Conservation (phyloP, 2,797 vertebrate species). For the Peromyscus melanophrys region DNA sequence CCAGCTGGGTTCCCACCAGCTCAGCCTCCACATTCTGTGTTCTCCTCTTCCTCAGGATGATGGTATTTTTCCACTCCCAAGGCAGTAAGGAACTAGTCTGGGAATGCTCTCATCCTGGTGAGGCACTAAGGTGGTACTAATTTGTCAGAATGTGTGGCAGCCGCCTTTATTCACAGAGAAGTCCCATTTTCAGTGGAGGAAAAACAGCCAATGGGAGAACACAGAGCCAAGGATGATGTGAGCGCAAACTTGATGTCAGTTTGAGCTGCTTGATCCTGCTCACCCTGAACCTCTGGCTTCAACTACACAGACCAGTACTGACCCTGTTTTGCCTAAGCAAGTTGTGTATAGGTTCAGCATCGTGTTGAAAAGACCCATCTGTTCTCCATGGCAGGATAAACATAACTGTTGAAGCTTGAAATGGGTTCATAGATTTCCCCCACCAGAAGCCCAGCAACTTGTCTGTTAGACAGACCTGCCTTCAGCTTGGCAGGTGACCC, state of each 20-base stretch:
- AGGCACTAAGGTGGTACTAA: neutral
- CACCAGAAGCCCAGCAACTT: neutral
- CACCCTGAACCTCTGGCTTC: neutral
- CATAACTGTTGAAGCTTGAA: neutral
- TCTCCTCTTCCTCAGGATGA: neutral
- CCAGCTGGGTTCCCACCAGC: neutral
- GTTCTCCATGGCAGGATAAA: neutral
- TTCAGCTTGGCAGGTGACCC: neutral
- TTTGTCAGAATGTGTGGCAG: neutral
- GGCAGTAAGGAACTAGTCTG: neutral
- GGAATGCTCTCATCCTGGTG: neutral
- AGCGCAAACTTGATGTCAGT: neutral
- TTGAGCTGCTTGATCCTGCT: neutral
- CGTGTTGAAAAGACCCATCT: neutral
- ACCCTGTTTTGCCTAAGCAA: neutral
- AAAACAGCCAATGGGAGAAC: neutral
- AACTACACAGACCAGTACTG: neutral
- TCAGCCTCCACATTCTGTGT: rapidly evolving
- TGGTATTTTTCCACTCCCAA: neutral
- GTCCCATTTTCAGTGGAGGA: neutral
- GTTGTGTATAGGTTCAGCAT: neutral
- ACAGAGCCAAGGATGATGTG: neutral
- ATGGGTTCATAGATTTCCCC: neutral
- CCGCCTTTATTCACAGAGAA: neutral
- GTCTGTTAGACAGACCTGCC: neutral